phyloP scores from a whole-genome alignment of 35 echinoderm and acorn worm species.

The Strongylocentrotus purpuratus region DNA sequence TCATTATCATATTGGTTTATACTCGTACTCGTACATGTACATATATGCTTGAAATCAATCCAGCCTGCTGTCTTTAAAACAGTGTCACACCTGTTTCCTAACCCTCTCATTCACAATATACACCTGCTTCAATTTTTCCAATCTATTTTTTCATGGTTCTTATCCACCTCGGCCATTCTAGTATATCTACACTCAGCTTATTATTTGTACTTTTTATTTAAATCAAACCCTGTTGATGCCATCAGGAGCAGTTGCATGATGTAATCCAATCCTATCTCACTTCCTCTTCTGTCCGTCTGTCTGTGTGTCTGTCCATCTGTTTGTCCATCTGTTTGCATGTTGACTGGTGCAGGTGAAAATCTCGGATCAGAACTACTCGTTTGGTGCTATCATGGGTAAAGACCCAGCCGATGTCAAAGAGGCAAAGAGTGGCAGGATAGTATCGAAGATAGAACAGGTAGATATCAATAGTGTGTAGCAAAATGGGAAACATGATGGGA shows the following conservation, averaged over 20 bases:
- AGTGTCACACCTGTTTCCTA: no score
- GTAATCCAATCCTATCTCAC: background rate
- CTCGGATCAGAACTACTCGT: slow-evolving; percentile 94
- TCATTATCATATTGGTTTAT: no score
- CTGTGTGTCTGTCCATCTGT: slow-evolving; percentile 9
- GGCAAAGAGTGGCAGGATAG: slow-evolving; percentile 78
- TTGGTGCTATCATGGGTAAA: slow-evolving; percentile 89
- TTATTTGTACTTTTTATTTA: background rate
- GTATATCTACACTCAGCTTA: background rate
- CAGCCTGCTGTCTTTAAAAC: no score
- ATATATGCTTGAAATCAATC: no score
- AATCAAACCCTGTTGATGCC: background rate
- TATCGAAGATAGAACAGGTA: slow-evolving; percentile 90
- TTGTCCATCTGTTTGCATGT: slow-evolving; percentile 21
- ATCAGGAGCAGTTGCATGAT: background rate
- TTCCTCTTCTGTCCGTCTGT: background rate
- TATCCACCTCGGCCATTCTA: background rate
- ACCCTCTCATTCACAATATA: no score
- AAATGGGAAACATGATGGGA: background rate
- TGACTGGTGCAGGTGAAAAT: slow-evolving; percentile 86
- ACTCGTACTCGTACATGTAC: no score
- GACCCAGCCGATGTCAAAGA: slow-evolving; percentile 92
- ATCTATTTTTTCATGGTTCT: no score
- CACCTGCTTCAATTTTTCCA: no score
- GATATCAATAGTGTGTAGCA: background rate